A percentile compares a stretch with the other conserved stretches of the same genome.
Evolutionary conservation across 2,888 invertebrate genomes (phyloP).

Genomic region (Lasioglossum calceatum): DNA sequence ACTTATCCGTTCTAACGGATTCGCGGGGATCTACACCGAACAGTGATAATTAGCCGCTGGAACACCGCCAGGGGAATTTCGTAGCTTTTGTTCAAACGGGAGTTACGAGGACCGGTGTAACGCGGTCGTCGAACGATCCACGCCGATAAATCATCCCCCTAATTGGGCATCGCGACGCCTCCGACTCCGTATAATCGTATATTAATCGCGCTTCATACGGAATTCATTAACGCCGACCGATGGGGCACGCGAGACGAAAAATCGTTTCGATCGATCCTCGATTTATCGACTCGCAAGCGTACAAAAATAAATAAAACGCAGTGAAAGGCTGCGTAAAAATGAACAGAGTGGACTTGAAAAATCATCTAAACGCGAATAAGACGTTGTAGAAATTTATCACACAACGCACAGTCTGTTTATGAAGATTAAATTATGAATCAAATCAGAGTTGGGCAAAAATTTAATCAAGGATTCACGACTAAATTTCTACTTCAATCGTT

Average conservation of each 20-base stretch:
- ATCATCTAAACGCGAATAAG: no score
- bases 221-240: slow-evolving; percentile 37
- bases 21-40: slow-evolving; percentile 34
- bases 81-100: slow-evolving; percentile 56
- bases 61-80: slow-evolving; percentile 60
- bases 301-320: no score
- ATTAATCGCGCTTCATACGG: slow-evolving; percentile 53
- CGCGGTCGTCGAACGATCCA: slow-evolving; percentile 20
- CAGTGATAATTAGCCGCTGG: slow-evolving; percentile 66
- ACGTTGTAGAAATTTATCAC: no score
- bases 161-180: slow-evolving; percentile 48
- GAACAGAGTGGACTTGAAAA: no score
- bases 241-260: not conserved
- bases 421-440: not conserved
- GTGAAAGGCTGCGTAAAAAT: no score
- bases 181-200: slow-evolving; percentile 43
- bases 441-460: no score
- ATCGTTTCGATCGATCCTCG: not conserved
- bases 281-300: not conserved
- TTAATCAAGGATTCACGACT: no score
- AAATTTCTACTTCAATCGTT: no score
- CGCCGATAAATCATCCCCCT: slow-evolving; percentile 51
- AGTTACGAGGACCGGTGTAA: slow-evolving; percentile 45
- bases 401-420: not conserved
- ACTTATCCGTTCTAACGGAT: slow-evolving; percentile 42